A percentile compares a stretch with the other conserved stretches of the same genome.
phyloP scores from a whole-genome alignment of 2,888 invertebrate species.

The Pocota personata region DNA sequence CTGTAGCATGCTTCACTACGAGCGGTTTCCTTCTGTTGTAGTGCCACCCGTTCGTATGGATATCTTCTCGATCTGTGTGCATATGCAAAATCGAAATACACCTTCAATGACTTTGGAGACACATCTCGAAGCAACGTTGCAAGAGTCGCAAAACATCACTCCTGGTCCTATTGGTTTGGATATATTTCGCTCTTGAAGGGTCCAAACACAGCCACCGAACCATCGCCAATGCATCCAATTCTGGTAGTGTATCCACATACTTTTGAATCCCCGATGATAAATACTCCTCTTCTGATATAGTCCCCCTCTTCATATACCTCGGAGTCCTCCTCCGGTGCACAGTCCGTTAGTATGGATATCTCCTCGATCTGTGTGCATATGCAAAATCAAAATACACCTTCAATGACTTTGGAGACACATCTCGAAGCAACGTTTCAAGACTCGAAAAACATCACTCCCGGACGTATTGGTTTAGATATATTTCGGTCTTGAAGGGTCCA shows the following conservation, averaged over 20 bases:
- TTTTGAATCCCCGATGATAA: slow-evolving; percentile 69
- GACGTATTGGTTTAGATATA: neutral
- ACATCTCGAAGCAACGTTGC: neutral
- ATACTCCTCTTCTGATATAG: slow-evolving; percentile 70
- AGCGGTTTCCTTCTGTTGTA: neutral
- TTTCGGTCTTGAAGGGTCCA: slow-evolving; percentile 5
- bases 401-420: neutral
- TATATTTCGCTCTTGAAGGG: neutral
- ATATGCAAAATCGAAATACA: neutral
- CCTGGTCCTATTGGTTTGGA: neutral
- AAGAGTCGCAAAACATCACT: slow-evolving; percentile 19
- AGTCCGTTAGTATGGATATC: too few relatives aligned
- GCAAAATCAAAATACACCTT: slow-evolving; percentile 4
- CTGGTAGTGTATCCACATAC: slow-evolving; percentile 62
- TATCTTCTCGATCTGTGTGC: too few relatives aligned
- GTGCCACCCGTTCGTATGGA: too few relatives aligned
- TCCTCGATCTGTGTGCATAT: neutral
- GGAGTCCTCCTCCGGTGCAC: too few relatives aligned
- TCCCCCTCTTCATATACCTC: too few relatives aligned
- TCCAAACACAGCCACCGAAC: neutral
- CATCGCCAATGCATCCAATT: neutral
- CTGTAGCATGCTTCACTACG: too few relatives aligned
- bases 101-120: neutral
- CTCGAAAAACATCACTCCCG: slow-evolving; percentile 21
- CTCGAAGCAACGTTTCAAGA: neutral